A percentile compares a stretch with the other conserved stretches of the same genome.
These are phyloP conservation scores for Melanerpes formicivorus DNA, from an alignment of 2,113 vertebrate genomes.

Conservation along the genomic window DNA sequence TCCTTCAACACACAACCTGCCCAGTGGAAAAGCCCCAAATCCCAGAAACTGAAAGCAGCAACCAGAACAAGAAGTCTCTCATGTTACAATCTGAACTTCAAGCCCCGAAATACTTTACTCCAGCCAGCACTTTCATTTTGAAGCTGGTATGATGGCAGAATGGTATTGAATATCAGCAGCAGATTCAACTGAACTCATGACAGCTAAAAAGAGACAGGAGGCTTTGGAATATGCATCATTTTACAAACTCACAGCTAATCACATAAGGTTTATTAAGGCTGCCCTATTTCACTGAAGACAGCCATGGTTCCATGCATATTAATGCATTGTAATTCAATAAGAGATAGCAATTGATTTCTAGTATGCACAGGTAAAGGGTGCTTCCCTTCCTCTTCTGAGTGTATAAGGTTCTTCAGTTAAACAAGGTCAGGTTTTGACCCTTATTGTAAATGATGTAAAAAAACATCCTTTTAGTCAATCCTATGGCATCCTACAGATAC, in stretches of 20 bases:
- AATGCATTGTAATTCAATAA: neutral
- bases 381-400: neutral
- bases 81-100: no score
- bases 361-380: neutral
- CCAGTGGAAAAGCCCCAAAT: no score
- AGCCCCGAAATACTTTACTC: no score
- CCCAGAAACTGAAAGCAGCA: no score
- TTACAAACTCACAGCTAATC: neutral
- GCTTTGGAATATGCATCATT: neutral
- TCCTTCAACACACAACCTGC: no score
- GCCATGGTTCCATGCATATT: rapidly evolving
- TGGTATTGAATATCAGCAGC: no score
- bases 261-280: neutral
- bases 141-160: no score
- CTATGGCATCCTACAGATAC: neutral
- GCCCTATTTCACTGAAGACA: neutral
- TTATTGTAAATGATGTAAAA: neutral
- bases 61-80: no score
- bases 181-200: no score
- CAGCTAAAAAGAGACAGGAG: neutral
- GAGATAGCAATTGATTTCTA: neutral
- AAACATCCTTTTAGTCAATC: neutral
- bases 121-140: no score
- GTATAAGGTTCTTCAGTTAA: neutral
- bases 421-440: neutral